A percentile compares a stretch with the other conserved stretches of the same genome.
These are phyloP conservation scores for Tanytarsus gracilentus DNA, from an alignment of 2,888 invertebrate genomes.

Conservation along the genomic window DNA sequence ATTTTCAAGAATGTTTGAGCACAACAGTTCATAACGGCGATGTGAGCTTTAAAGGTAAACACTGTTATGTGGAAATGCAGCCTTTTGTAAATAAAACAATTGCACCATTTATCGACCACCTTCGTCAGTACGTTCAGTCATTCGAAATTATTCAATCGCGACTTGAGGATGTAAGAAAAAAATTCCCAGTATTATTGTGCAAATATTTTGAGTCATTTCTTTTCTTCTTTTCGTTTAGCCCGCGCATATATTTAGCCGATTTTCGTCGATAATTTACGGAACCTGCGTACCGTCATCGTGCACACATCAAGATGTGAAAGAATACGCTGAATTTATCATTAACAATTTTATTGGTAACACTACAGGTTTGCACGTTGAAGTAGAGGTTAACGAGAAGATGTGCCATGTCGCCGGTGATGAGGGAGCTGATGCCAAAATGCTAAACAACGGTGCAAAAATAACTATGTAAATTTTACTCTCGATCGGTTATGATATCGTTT, in stretches of 20 bases:
- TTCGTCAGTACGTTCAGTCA: conserved; percentile 44
- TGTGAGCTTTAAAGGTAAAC: conserved; percentile 9
- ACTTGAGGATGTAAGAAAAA: conserved; percentile 5
- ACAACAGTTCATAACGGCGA: conserved; percentile 16
- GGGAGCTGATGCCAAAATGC: conserved; percentile 10
- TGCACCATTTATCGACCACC: conserved; percentile 37
- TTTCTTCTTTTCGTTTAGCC: conserved; percentile 45
- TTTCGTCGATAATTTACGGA: conserved; percentile 58
- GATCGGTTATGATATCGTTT: neutral
- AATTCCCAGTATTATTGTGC: neutral
- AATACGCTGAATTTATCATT: conserved; percentile 46
- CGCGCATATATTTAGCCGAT: conserved; percentile 59
- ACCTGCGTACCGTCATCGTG: conserved; percentile 56
- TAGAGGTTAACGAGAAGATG: conserved; percentile 53
- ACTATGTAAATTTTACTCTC: conserved; percentile 42
- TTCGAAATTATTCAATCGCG: conserved; percentile 44
- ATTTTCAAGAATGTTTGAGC: conserved; percentile 42
- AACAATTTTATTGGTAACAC: conserved; percentile 44
- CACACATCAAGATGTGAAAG: conserved; percentile 49
- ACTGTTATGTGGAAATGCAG: conserved; percentile 8
- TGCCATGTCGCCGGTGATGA: conserved; percentile 45
- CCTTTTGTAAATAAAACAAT: conserved; percentile 36
- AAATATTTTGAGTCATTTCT: neutral
- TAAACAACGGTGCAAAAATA: conserved; percentile 46
- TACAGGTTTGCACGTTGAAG: conserved; percentile 49